A percentile compares a stretch with the other conserved stretches of the same genome.
These are phyloP conservation scores for Drosophila meridiana DNA, from an alignment of 2,888 invertebrate species.

Conservation along the genomic window DNA sequence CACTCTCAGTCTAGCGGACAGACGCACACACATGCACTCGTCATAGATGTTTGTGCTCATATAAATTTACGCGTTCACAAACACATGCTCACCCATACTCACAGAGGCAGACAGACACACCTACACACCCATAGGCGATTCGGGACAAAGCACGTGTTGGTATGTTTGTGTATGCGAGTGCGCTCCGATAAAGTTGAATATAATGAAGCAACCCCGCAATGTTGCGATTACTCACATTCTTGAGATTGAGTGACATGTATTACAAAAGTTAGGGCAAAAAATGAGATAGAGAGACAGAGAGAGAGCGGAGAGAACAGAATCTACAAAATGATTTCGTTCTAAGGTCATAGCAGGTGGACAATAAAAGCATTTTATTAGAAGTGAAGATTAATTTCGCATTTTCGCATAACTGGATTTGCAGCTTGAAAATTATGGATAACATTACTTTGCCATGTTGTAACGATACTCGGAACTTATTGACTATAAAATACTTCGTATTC, in stretches of 20 bases:
- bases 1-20: slow-evolving; percentile 1
- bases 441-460: not conserved
- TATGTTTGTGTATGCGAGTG: slow-evolving; percentile 18
- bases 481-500: not conserved
- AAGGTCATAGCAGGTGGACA: not conserved
- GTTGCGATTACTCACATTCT: slow-evolving; percentile 2
- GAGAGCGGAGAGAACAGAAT: not conserved
- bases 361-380: not conserved
- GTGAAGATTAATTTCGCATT: not conserved
- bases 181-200: slow-evolving; percentile 9
- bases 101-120: not conserved
- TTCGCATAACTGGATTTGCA: not conserved
- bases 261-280: not conserved
- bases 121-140: not conserved
- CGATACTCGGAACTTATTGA: not conserved
- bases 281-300: not conserved
- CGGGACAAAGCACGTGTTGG: slow-evolving; percentile 17
- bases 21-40: not conserved
- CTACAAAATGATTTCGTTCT: not conserved
- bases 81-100: not conserved
- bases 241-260: not conserved
- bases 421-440: not conserved
- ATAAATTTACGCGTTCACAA: not conserved
- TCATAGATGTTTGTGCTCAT: not conserved
- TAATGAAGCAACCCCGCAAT: slow-evolving; percentile 9